These are phyloP conservation scores for Psittacula echo DNA, from an alignment of 2,797 vertebrate genomes.

Conservation along the genomic window DNA sequence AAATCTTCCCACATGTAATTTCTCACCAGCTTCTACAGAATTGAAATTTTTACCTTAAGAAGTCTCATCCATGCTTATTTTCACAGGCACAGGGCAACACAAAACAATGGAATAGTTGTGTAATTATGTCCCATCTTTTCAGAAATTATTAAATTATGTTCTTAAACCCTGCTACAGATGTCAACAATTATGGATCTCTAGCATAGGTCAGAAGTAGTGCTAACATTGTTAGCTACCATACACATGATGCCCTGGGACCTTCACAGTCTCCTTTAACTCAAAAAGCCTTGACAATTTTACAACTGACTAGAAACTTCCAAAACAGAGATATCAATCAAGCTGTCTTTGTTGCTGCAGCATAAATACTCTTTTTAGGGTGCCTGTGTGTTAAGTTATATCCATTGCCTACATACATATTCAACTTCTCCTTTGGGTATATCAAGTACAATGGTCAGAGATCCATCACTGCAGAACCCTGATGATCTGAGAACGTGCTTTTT, in stretches of 20 bases:
- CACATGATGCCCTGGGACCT: background rate
- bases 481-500: background rate
- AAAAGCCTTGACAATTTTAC: background rate
- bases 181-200: background rate
- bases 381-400: background rate
- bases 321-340: background rate
- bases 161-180: background rate
- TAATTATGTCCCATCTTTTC: background rate
- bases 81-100: background rate
- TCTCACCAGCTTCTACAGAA: background rate
- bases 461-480: background rate
- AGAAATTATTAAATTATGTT: conserved; percentile 8
- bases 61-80: background rate
- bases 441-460: background rate
- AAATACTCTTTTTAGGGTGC: background rate
- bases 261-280: background rate
- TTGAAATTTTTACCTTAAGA: background rate
- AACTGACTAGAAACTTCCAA: background rate
- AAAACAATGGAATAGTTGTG: background rate
- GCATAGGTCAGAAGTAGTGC: background rate
- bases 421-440: background rate
- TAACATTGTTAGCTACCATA: background rate
- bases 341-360: background rate
- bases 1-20: background rate
- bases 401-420: background rate